phyloP scores from a whole-genome alignment of 2,113 vertebrate species.

The Xiphias gladius region DNA sequence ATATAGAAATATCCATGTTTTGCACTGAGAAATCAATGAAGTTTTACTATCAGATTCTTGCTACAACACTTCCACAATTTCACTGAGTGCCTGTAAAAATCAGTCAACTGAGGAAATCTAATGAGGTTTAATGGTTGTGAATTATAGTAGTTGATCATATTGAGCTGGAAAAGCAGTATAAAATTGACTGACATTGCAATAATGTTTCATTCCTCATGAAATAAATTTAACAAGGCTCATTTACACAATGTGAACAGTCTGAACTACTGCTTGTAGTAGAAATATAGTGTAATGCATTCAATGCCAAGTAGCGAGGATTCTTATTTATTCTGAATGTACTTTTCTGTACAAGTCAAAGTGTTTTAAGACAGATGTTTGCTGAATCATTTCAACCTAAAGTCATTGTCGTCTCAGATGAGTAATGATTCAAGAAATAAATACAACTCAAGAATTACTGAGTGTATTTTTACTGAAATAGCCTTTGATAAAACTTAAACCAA shows the following conservation, averaged over 20 bases:
- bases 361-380: neutral
- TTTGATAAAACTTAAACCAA: neutral
- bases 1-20: constrained; percentile 20
- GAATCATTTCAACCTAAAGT: neutral
- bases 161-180: neutral
- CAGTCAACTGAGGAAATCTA: neutral
- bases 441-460: neutral
- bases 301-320: neutral
- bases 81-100: constrained; percentile 2
- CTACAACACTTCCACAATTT: constrained; percentile 11
- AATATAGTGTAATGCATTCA: neutral
- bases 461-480: neutral
- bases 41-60: constrained; percentile 17
- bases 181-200: neutral
- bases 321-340: neutral
- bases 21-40: constrained; percentile 20
- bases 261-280: neutral
- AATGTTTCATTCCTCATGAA: no score
- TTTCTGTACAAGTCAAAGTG: neutral
- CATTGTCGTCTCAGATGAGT: neutral
- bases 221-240: no score
- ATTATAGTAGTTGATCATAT: neutral
- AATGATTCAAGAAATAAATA: neutral
- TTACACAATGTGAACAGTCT: constrained; percentile 3
- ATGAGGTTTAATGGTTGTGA: constrained; percentile 20